These are phyloP conservation scores for Bombus polaris DNA, from an alignment of 1,140 invertebrate genomes.

Conservation along the genomic window DNA sequence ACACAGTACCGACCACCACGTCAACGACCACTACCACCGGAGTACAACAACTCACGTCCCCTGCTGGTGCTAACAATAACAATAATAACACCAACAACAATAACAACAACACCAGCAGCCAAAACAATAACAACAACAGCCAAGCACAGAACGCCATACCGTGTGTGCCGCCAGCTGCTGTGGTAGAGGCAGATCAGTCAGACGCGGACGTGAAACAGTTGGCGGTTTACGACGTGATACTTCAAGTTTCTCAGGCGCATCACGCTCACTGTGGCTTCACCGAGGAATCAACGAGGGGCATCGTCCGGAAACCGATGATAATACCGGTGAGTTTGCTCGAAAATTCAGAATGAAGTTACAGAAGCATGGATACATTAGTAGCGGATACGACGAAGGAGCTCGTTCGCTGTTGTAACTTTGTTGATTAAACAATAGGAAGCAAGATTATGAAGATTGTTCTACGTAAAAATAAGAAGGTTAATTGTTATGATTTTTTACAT, in stretches of 20 bases:
- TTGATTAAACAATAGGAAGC: not conserved
- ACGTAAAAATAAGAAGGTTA: too few relatives aligned
- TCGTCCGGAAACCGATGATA: slow-evolving; percentile 89
- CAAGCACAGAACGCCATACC: slow-evolving; percentile 73
- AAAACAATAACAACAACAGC: slow-evolving; percentile 68
- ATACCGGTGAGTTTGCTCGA: slow-evolving; percentile 84
- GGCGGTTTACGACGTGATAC: slow-evolving; percentile 93
- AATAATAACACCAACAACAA: slow-evolving; percentile 68
- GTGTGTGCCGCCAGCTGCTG: slow-evolving; percentile 76
- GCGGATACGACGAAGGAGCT: not conserved
- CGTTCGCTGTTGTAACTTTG: not conserved
- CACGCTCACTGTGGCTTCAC: slow-evolving; percentile 94
- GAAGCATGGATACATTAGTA: not conserved
- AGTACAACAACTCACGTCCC: slow-evolving; percentile 72
- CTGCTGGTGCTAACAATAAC: slow-evolving; percentile 61
- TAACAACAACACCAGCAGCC: slow-evolving; percentile 68
- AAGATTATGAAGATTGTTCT: too few relatives aligned
- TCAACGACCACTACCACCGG: slow-evolving; percentile 75
- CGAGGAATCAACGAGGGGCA: slow-evolving; percentile 90
- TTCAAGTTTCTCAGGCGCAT: slow-evolving; percentile 95
- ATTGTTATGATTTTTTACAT: too few relatives aligned
- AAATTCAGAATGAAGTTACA: not conserved
- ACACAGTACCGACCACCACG: slow-evolving; percentile 76
- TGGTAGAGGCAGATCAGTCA: slow-evolving; percentile 79
- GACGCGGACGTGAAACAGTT: slow-evolving; percentile 85